phyloP scores from a whole-genome alignment of 2,113 vertebrate genomes.

The Saguinus imperator region DNA sequence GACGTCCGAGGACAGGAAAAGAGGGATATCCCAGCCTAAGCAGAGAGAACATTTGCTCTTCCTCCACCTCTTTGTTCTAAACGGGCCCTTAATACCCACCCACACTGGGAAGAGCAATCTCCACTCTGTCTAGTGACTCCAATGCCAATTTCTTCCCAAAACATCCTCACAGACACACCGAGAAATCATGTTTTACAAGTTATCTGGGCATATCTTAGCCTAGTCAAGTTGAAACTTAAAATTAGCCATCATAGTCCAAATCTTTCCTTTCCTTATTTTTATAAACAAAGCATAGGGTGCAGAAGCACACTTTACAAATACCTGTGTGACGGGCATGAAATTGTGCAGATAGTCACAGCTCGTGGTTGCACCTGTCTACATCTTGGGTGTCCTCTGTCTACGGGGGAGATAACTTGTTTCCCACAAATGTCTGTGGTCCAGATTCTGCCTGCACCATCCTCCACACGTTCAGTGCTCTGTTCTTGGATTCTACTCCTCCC shows the following conservation, averaged over 20 bases:
- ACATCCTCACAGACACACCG: not conserved
- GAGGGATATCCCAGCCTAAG: not conserved
- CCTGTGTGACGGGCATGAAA: rapidly evolving
- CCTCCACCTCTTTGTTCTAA: not conserved
- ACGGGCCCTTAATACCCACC: not conserved
- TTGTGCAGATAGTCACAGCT: not conserved
- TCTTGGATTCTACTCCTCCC: not conserved
- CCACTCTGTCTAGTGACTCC: not conserved
- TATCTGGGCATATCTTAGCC: not conserved
- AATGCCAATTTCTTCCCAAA: not conserved
- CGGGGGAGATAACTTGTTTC: not conserved
- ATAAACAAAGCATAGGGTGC: not conserved
- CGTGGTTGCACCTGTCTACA: rapidly evolving
- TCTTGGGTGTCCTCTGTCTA: not conserved
- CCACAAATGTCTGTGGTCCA: not conserved
- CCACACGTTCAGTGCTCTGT: not conserved
- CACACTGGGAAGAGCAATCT: not conserved
- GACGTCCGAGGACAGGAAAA: not conserved
- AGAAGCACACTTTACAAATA: too few species aligned
- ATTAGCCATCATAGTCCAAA: not conserved
- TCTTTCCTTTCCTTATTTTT: not conserved
- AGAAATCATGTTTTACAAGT: not conserved
- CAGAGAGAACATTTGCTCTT: not conserved
- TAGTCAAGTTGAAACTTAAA: not conserved
- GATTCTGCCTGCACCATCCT: not conserved